Evolutionary conservation across 1,140 invertebrate genomes (phyloP), one percentile per base, ranked within the genome.

Genomic region (Trachymyrmex septentrionalis): DNA sequence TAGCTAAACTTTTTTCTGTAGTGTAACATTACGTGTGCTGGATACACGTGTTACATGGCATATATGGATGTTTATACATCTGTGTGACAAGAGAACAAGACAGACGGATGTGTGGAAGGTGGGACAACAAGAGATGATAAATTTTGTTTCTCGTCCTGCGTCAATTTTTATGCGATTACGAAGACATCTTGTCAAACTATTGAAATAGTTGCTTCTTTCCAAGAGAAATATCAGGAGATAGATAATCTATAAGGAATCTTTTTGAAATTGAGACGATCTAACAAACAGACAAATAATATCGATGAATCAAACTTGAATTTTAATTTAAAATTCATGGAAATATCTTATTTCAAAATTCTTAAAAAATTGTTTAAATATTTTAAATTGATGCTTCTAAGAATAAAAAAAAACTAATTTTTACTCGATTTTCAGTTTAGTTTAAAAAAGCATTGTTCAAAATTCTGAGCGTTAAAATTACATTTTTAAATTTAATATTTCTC

Each of bases 1-100:
- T n/a, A 30, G 61, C 38, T n/a, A 66, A 78, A 78, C 57, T 78
- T 80, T 80, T 76, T 80, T 80, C 27, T 67, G 16, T 50, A 12
- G 1, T 30, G 19, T 7, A 44, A 44, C 48, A n/a, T 27, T 24
- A 38, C 30, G 30, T 30, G 24, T 44, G 44, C n/a, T 53, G 44
- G n/a, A 80, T 80, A 67, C 34, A 76, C 53, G 38, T 2, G 44
- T 34, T 34, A 50, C 59, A 21, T 21, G 44, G 24, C 19, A 21
- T 30, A 78, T 78, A 48, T 80, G 55, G 55, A 24, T 59, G 76
- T 38, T 67, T 66, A 48, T 77, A 80, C 27, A 30, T 66, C 27
- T 61, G 34, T 64, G 38, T 27, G 44, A 66, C 76, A 53, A 38
- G 24, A 21, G 48, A n/a, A 24, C 9, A 50, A 21, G n/a, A 78